These are phyloP conservation scores for Dusona sp. DNA, from an alignment of 2,888 invertebrate genomes.

Conservation along the genomic window DNA sequence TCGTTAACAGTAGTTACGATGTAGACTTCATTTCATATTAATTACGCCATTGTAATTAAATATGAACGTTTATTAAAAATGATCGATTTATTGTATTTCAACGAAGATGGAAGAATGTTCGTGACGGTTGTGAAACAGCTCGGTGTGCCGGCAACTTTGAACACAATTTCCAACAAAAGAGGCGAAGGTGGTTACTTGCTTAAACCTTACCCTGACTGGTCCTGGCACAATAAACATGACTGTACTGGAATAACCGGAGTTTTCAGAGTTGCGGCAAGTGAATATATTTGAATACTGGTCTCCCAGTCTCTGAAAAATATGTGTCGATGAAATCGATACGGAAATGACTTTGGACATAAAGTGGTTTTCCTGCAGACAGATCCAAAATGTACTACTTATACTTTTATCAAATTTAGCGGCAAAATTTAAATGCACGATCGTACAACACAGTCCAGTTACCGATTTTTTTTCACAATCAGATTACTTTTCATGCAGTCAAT, in stretches of 20 bases:
- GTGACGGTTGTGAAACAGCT: constrained; percentile 87
- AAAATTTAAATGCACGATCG: background rate
- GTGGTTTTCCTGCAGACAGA: background rate
- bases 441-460: background rate
- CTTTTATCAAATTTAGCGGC: background rate
- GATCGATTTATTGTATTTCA: background rate
- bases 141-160: constrained; percentile 90
- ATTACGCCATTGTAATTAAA: no score
- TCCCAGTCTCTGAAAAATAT: no score
- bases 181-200: constrained; percentile 85
- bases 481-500: background rate
- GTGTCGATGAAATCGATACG: no score
- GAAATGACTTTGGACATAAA: background rate
- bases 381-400: background rate
- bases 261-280: constrained; percentile 89
- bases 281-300: background rate
- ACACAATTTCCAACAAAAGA: constrained; percentile 84
- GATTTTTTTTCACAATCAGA: background rate
- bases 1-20: background rate
- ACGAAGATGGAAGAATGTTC: constrained; percentile 84
- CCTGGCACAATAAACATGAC: constrained; percentile 87
- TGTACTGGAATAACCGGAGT: constrained; percentile 90
- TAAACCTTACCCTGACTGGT: constrained; percentile 88
- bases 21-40: no score
- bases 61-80: background rate